Evolutionary conservation across 2,113 vertebrate species (phyloP), one percentile per base, ranked within the genome.

Genomic region (Butorides virescens): DNA sequence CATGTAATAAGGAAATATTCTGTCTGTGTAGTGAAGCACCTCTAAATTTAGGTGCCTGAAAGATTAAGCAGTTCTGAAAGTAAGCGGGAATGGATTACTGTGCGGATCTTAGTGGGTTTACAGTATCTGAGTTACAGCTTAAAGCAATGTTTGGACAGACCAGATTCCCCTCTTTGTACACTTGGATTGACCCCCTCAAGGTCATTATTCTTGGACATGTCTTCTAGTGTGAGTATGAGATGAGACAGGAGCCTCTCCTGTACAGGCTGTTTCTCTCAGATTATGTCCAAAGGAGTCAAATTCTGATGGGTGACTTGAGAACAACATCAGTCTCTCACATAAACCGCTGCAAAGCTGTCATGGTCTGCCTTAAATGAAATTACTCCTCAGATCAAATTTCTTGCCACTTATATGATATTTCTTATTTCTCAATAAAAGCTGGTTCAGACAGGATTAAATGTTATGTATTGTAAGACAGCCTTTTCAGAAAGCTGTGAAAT

Each of bases 401-500:
- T 96, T 88, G 77, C 89, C 65, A 70, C 56, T 93, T 92, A 83
- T 22, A 76, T 76, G 78, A 85, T 86, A 52, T 67, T 87, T 92
- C 89, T 96, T 95, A 79, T 94, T 97, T 87, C 83, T 85, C 90
- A 91, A 63, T 82, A 95, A 86, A 88, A 86, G 7, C 30, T 79
- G 29, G 11, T 89, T 90, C 88, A 96, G 82, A 42, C 80, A 86
- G 53, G 34, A 81, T 75, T 82, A 84, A 92, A 84, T 65, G 83
- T 86, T 95, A 81, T 55, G 30, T 92, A 68, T 93, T 63, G 68
- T 53, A 85, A n/a, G 25, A 49, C 66, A 88, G n/a, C 46, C n/a
- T 63, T 86, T 95, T 89, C 61, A 84, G 92, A 92, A 95, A 96
- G 81, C 86, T 73, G 82, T 63, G 90, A 96, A 94, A 78, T 7